Evolutionary conservation across 2,113 vertebrate species (phyloP), one percentile per base, ranked within the genome.

Genomic region (Perognathus longimembris): DNA sequence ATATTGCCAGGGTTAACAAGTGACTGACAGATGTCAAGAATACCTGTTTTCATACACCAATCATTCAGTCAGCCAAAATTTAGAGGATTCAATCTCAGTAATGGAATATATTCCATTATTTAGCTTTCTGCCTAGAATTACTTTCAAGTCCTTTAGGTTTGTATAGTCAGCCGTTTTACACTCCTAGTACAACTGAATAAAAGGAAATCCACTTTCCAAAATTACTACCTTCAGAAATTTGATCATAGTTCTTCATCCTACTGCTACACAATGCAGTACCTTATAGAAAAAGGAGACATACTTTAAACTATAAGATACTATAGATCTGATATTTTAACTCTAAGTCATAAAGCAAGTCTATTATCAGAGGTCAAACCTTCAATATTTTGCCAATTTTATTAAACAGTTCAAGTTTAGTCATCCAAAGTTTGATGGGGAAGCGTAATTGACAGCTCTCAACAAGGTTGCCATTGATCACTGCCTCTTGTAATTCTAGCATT

Each of bases 121-220:
- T 86, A 54, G 5, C 77, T 93, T 85, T 70, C 64, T 88, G 2
- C 34, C 57, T 88, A 3, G 17, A 11, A 79, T 91, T 21, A 42
- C 10, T 67, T 83, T 66, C 85, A 86, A 85, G 32, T 12, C 30
- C 30, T 67, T 90, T 36, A 59, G 12, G 24, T 79, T 79, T 12
- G 8, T 85, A 88, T 24, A 88, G 34, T 66, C 85, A 69, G 30
- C 11, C 45, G 70, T 76, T 92, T 57, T 81, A 79, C 84, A 88
- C 1, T 79, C 45, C 70, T 6, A 34, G 7, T 4, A 75, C 6
- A 88, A 81, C 9, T 45, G 6, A 93, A 92, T 85, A 74, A 85
- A 94, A 85, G 71, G 69, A 88, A 92, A 71, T 76, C 21, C 1
- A 61, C 85, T 80, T 69, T 34, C 70, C 1, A 54, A 45, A 10